These are phyloP conservation scores for Villa cingulata DNA, from an alignment of 2,888 invertebrate genomes.

Conservation along the genomic window DNA sequence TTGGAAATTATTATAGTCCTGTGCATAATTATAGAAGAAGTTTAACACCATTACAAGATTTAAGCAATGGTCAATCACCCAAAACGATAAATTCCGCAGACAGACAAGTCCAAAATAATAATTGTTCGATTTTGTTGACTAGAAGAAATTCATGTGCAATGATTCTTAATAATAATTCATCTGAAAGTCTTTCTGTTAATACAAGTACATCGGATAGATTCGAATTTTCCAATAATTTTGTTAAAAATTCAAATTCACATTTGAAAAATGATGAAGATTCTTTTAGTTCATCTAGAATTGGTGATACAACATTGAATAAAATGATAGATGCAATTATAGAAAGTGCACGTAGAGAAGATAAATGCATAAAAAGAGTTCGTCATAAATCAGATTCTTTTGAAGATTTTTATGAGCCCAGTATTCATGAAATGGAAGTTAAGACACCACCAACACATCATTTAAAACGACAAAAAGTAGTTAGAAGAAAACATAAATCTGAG, in stretches of 20 bases:
- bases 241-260: neutral
- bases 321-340: constrained; percentile 36
- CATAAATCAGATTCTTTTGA: neutral
- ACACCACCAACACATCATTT: constrained; percentile 29
- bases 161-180: too few relatives aligned
- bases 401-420: constrained; percentile 16
- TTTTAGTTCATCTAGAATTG: constrained; percentile 32
- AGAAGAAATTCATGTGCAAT: too few relatives aligned
- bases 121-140: neutral
- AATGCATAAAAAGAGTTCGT: neutral
- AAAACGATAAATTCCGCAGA: constrained; percentile 12
- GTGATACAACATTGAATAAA: constrained; percentile 32
- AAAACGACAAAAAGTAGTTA: constrained; percentile 30
- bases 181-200: too few relatives aligned
- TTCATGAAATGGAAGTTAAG: constrained; percentile 35
- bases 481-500: constrained; percentile 18
- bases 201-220: too few relatives aligned
- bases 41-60: constrained; percentile 28
- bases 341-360: constrained; percentile 20
- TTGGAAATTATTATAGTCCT: constrained; percentile 28
- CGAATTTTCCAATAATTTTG: neutral
- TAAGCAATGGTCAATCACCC: constrained; percentile 31
- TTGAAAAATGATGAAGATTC: constrained; percentile 14
- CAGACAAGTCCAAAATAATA: neutral
- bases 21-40: constrained; percentile 20